Conservation (phyloP, 2,888 invertebrate species). For the Diaperis boleti region DNA sequence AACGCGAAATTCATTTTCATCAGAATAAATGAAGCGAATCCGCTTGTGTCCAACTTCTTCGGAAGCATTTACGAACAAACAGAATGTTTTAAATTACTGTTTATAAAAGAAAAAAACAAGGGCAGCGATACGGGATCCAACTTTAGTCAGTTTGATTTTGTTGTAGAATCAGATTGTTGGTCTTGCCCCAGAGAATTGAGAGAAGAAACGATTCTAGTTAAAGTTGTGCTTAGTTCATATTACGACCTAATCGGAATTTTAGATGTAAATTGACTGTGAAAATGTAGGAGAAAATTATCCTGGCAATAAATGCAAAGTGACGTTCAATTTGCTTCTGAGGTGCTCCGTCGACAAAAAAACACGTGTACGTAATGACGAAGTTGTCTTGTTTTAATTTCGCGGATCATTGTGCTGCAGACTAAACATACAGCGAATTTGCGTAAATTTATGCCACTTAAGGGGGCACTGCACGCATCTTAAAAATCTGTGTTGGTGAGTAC, state of each 20-base stretch:
- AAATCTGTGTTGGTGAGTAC: too few relatives aligned
- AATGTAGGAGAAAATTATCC: slow-evolving; percentile 4
- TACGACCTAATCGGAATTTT: slow-evolving; percentile 19
- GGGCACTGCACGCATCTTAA: too few relatives aligned
- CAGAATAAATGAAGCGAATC: background rate
- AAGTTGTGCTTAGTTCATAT: slow-evolving; percentile 22
- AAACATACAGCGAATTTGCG: background rate
- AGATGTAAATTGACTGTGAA: slow-evolving; percentile 19
- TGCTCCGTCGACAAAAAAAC: too few relatives aligned
- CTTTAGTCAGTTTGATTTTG: slow-evolving; percentile 39
- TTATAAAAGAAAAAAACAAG: slow-evolving; percentile 13
- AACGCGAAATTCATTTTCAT: background rate
- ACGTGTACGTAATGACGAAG: too few relatives aligned
- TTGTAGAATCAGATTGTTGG: slow-evolving; percentile 37
- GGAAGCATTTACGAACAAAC: slow-evolving; percentile 9
- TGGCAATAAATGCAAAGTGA: too few relatives aligned
- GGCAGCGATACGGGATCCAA: slow-evolving; percentile 28
- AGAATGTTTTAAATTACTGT: slow-evolving; percentile 27
- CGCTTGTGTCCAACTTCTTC: background rate
- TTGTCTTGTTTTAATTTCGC: background rate
- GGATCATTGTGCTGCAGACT: background rate
- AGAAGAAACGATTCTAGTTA: slow-evolving; percentile 23
- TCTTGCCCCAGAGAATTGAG: slow-evolving; percentile 25
- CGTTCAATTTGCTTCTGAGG: background rate
- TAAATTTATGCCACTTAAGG: background rate